Base-by-base conservation (phyloP, 2,113 vertebrate species). In the Mixornis gularis region DNA sequence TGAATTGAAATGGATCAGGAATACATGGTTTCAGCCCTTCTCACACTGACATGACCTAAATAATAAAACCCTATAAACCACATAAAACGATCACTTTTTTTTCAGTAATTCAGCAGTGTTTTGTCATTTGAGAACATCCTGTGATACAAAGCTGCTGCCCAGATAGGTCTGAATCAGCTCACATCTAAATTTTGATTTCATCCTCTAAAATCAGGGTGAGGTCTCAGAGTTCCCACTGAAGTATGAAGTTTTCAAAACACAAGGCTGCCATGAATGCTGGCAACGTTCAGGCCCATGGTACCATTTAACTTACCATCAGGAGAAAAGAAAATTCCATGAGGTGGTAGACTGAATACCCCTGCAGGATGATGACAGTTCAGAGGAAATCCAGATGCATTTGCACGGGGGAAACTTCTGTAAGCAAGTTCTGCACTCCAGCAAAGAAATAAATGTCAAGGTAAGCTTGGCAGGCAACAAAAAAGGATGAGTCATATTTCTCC, bases 371-470 rank as follows among this genome's bases (percentile, higher is more conserved):
- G 95, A 94, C 97, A 97, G 90, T 53, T 66, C 87, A 44, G 97
- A 98, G 94, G 85, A 96, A 98, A 98, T 96, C 98, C 98, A 98
- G 98, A 98, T 97, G 93, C 91, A 94, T 95, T 93, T 95, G 94
- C 85, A 91, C 82, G 55, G 79, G 62, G 87, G 91, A 93, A 95
- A 88, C 93, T 96, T 98, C 95, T 98, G 92, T 98, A 97, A 98
- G 98, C 96, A 97, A 87, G 82, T 87, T 91, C 84, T 95, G 80
- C 92, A 82, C 79, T 27, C 95, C 94, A 94, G 96, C 94, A 96
- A 95, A 95, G 92, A 97, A 97, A 97, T 97, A 98, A 98, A 98
- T 98, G 98, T 98, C 97, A 98, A 98, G 96, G 96, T 97, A 97
- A 97, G 96, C 96, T 97, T 97, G 97, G 97, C 96, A 97, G 96